Conservation (phyloP, 2,888 invertebrate species). For the Nemapogon koenigi region DNA sequence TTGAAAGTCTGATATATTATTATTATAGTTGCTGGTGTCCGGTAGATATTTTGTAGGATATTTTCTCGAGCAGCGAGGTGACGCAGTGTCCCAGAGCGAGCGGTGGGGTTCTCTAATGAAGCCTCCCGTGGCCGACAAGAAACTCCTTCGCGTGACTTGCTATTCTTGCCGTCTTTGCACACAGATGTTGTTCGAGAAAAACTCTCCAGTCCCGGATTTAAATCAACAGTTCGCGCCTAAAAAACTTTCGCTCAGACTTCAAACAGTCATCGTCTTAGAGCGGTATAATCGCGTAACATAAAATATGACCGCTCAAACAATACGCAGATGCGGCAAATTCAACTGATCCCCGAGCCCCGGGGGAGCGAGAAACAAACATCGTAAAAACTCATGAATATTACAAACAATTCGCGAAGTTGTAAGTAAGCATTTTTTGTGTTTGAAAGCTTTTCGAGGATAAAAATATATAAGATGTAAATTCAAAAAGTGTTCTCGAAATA, state of each 20-base stretch:
- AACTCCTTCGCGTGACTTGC: constrained; percentile 20
- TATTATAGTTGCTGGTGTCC: not conserved
- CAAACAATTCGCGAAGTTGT: constrained; percentile 39
- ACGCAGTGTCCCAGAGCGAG: constrained; percentile 32
- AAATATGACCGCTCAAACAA: constrained; percentile 35
- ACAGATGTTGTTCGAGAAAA: constrained; percentile 4
- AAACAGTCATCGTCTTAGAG: constrained; percentile 1
- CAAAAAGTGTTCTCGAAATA: constrained; percentile 3
- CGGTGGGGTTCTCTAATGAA: constrained; percentile 38
- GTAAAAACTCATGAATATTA: constrained; percentile 46
- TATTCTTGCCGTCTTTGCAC: constrained; percentile 1
- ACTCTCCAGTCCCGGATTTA: constrained; percentile 4
- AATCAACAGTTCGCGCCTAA: not conserved
- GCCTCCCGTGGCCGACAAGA: constrained; percentile 37
- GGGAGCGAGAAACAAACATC: constrained; percentile 36
- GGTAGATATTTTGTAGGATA: not conserved
- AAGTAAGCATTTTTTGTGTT: constrained; percentile 30
- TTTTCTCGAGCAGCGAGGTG: constrained; percentile 22
- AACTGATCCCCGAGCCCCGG: constrained; percentile 32
- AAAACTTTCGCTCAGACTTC: constrained; percentile 3
- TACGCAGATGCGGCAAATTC: constrained; percentile 43
- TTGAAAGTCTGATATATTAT: no score
- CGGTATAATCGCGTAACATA: constrained; percentile 22
- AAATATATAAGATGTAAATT: constrained; percentile 1
- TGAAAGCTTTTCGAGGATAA: constrained; percentile 4